Conservation (phyloP, 2,888 invertebrate species). For the Ceraclea dissimilis region DNA sequence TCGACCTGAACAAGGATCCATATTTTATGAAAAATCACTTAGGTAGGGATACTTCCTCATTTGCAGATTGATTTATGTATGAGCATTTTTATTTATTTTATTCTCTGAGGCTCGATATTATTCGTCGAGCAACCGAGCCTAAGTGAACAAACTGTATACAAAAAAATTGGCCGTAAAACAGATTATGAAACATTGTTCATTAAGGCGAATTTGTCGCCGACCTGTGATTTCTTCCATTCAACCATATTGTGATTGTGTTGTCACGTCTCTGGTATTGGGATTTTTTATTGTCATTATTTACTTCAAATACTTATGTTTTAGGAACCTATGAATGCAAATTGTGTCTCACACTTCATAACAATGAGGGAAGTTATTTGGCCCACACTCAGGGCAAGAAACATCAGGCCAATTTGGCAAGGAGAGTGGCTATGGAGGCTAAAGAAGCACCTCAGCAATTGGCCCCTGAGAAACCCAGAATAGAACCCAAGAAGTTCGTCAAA, state of each 20-base stretch:
- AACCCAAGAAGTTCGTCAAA: conserved; percentile 98
- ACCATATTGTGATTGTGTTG: too few relatives aligned
- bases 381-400: conserved; percentile 99
- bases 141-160: too few relatives aligned
- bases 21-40: conserved; percentile 99
- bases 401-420: conserved; percentile 94
- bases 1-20: conserved; percentile 98
- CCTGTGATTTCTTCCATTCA: too few relatives aligned
- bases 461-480: conserved; percentile 92
- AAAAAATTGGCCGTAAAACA: too few relatives aligned
- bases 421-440: conserved; percentile 98
- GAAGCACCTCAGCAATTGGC: conserved; percentile 92
- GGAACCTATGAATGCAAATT: conserved; percentile 98
- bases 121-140: too few relatives aligned
- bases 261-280: too few relatives aligned
- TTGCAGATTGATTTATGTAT: background rate
- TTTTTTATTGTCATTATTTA: too few relatives aligned
- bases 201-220: too few relatives aligned
- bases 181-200: too few relatives aligned
- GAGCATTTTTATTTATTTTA: too few relatives aligned
- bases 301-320: conserved; percentile 31
- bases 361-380: conserved; percentile 97
- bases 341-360: conserved; percentile 96
- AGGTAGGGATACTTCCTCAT: conserved; percentile 44
- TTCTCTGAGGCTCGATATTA: too few relatives aligned